phyloP scores from a whole-genome alignment of 2,888 invertebrate species.

The Slavum lentiscoides region DNA sequence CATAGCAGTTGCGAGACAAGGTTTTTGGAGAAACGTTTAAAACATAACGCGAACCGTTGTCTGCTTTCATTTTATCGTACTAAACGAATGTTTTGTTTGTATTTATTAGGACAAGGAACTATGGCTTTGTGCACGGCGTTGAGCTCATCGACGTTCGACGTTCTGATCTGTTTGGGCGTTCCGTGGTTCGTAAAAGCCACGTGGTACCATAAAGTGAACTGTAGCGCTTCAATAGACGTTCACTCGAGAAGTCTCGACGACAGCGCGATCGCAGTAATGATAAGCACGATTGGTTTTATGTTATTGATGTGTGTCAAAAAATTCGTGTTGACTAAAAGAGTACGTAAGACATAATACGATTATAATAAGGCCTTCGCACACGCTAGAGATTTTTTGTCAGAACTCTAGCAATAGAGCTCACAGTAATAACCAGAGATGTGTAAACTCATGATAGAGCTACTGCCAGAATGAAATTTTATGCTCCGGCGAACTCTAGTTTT shows the following conservation, averaged over 20 bases:
- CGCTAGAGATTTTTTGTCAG: too few species aligned
- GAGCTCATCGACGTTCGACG: conserved; percentile 81
- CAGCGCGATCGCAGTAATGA: conserved; percentile 48
- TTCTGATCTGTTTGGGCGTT: conserved; percentile 74
- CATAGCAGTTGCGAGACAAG: conserved; percentile 80
- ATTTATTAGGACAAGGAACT: conserved; percentile 68
- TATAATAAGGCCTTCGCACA: too few species aligned
- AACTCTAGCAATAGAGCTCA: too few species aligned
- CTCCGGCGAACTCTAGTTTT: too few species aligned
- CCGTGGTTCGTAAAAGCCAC: conserved; percentile 76
- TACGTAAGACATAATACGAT: background rate
- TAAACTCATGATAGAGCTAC: too few species aligned
- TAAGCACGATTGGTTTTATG: conserved; percentile 43
- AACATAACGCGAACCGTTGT: background rate
- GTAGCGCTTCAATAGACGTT: conserved; percentile 46
- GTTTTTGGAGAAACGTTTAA: conserved; percentile 59
- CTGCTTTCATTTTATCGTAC: background rate
- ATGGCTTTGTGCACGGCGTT: conserved; percentile 83
- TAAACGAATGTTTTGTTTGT: background rate
- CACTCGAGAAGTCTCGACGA: conserved; percentile 53
- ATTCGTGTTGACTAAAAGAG: conserved; percentile 38
- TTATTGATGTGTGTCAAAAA: conserved; percentile 30
- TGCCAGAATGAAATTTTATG: too few species aligned
- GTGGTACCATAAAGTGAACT: conserved; percentile 43
- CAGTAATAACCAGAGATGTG: too few species aligned